phyloP scores from a whole-genome alignment of 1,140 invertebrate genomes.

The Melanaphis sacchari region DNA sequence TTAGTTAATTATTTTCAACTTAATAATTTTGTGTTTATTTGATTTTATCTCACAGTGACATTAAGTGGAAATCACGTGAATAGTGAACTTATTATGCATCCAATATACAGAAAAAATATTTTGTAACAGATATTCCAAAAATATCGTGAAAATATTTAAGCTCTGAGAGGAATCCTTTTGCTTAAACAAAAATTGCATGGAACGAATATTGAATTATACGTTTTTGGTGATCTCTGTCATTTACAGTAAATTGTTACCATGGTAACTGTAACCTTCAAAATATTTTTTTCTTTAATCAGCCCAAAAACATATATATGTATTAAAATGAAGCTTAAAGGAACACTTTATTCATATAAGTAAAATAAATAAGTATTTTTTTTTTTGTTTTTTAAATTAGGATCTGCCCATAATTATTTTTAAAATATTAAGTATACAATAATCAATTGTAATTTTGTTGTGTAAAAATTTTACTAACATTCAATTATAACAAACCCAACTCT shows the following conservation, averaged over 20 bases:
- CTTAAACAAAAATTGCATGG: too few species aligned
- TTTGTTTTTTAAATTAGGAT: too few species aligned
- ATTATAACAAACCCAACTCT: background rate
- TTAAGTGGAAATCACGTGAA: background rate
- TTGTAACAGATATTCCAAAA: background rate
- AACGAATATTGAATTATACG: too few species aligned
- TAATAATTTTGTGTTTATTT: background rate
- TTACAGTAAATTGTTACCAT: too few species aligned
- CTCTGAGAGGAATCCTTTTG: too few species aligned
- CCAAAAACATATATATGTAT: background rate
- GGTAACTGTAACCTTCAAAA: background rate
- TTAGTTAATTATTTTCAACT: background rate
- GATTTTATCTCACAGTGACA: background rate
- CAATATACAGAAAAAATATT: too few species aligned
- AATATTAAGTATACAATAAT: background rate
- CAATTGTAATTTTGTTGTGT: background rate
- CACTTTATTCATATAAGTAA: too few species aligned
- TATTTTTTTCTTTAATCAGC: background rate
- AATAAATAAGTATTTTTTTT: too few species aligned
- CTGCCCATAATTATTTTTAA: too few species aligned
- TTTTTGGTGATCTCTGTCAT: too few species aligned
- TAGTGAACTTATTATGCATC: background rate
- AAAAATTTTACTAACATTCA: background rate
- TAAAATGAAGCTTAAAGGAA: too few species aligned
- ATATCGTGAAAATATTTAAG: background rate